Base-by-base conservation (phyloP, 1,140 invertebrate species). In the Tetramorium simillimum region DNA sequence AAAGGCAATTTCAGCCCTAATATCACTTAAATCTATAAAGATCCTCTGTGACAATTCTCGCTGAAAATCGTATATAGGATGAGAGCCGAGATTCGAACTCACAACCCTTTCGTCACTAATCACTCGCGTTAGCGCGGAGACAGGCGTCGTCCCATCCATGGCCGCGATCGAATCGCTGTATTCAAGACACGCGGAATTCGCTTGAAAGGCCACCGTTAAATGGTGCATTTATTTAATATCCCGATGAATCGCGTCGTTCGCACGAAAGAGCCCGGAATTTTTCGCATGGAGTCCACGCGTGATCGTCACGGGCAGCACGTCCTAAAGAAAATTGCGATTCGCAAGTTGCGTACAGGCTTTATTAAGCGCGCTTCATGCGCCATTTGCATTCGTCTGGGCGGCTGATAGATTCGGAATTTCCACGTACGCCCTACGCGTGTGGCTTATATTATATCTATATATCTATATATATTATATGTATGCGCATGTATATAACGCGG, bases 321-420 rank as follows among this genome's bases (percentile, higher is more conserved):
- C 65, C 84, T 85, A 91, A 90, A 91, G 90, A 91, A 91, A 91
- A 91, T 91, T 91, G 90, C 84, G 89, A 90, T 85, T 91, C 88
- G 87, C 89, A 85, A 85, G 78, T 88, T 88, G 89, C 89, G 90
- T 90, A 85, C 84, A 46, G 73, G 84, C 89, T 91, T 91, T 91
- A 91, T 91, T 91, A 91, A 91, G 89, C 89, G 90, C 90, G 89
- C 84, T 91, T 91, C 90, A 91, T 90, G 89, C 78, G 69, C 89
- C 82, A 91, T 91, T 91, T 90, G 90, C 90, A 91, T 91, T 91
- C 90, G 90, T 91, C 90, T 91, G 90, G 90, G 89, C 88, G 81
- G 87, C 75, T 89, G 90, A 91, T 91, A 91, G 89, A 91, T 91
- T 91, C 63, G 89, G 90, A 91, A 91, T 91, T 91, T 82, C 90